Evolutionary conservation across 30 jellyfish, hydroid and myxozoan species (phyloP).

Genomic region (Aurelia sp.): DNA sequence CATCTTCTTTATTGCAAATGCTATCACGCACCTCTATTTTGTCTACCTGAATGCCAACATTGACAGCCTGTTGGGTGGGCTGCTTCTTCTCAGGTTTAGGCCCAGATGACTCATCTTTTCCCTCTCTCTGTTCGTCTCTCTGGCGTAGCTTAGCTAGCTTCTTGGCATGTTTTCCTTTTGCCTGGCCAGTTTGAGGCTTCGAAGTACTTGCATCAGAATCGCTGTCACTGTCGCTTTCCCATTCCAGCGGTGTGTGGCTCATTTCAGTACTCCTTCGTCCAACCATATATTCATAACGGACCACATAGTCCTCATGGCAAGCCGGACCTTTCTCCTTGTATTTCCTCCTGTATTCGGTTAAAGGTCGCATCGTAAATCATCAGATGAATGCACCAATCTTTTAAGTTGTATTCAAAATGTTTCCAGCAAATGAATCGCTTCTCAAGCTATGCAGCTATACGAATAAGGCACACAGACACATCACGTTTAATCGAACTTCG

Average conservation of each 20-base stretch:
- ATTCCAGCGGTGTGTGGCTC: conserved; percentile 41
- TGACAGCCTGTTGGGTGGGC: background rate
- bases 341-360: conserved; percentile 30
- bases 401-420: too few relatives aligned
- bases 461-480: too few relatives aligned
- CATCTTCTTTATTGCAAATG: background rate
- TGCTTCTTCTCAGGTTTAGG: background rate
- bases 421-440: too few relatives aligned
- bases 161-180: background rate
- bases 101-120: background rate
- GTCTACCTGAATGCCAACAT: conserved; percentile 23
- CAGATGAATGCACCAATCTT: too few relatives aligned
- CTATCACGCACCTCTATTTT: background rate
- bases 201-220: conserved; percentile 26
- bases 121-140: background rate
- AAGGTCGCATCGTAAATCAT: conserved; percentile 11
- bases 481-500: background rate
- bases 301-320: conserved; percentile 31
- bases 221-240: conserved; percentile 10
- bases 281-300: conserved; percentile 29
- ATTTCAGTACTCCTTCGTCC: conserved; percentile 39
- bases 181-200: background rate
- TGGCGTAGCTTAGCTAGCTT: too few relatives aligned
- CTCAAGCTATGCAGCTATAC: too few relatives aligned
- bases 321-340: conserved; percentile 29